Evolutionary conservation across 2,797 vertebrate genomes (phyloP), one percentile per base, ranked within the genome.

Genomic region (Poeciliopsis presidionis): DNA sequence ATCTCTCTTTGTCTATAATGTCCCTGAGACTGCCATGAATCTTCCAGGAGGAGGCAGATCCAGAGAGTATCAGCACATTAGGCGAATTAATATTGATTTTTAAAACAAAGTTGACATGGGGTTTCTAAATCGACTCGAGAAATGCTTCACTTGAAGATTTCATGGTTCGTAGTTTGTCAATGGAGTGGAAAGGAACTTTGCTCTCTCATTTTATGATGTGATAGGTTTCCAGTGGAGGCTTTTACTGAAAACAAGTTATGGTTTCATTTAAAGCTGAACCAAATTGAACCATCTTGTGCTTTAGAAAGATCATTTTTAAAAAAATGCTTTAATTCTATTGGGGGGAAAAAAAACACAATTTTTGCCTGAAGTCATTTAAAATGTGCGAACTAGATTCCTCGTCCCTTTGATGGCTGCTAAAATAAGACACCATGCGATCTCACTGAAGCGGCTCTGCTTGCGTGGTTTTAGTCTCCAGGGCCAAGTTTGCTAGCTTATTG

Each of bases 21-120:
- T 88, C 78, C 74, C 59, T 0, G 49, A 72, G 83, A 75, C 71
- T 49, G 76, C 74, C 69, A 87, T 89, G 88, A 88, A 86, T 93
- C 93, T 92, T 88, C 80, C 61, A 41, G 77, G 75, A 86, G 76
- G 87, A 87, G 83, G 81, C 84, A 76, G 84, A 72, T 78, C 84
- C 80, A 77, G 49, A 88, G 83, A 91, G 87, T 90, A 87, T 86
- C 82, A 78, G 80, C 77, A 85, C 90, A 90, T 94, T 92, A 91
- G 84, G 84, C 57, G 83, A 93, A 94, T 92, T 83, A 94, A 93
- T 94, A 94, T 94, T 94, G 94, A 94, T 95, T 94, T 90, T 45
- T 84, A 90, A 94, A 95, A 92, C 91, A 94, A 92, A 93, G 91
- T 92, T 90, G 88, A 93, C 88, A 91, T 87, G 88, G 25, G 41